Evolutionary conservation across 2,888 invertebrate genomes (phyloP), one percentile per base, ranked within the genome.

Genomic region (Calliopum simillimum): DNA sequence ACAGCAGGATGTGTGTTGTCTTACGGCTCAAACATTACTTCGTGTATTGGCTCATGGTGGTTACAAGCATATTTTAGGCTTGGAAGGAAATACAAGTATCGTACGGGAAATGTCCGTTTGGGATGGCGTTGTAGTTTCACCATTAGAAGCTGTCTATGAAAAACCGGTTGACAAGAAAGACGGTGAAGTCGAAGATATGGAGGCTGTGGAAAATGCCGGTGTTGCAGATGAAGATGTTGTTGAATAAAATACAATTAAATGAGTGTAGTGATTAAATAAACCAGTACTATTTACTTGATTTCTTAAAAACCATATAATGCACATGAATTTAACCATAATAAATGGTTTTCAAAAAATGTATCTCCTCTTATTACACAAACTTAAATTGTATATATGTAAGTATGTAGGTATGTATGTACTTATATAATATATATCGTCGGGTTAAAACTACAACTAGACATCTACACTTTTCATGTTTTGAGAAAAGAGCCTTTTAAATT

Each of bases 81-180:
- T 86, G 46, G 89, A 89, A 74, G 89, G 88, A 5, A 88, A 87
- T 76, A 86, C 88, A 0, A 87, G 87, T 51, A 88, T 89, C 74
- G 88, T 87, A 13, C 88, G 93, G 0, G 97, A 98, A 87, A 96
- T 98, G 92, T 96, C 96, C 0, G 96, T 98, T 19, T 98, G 97
- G 97, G 94, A 97, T 81, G 97, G 97, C 0, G 96, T 98, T 2
- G 96, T 98, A 0, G 97, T 99, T 0, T 95, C 96, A 0, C 97
- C 98, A 0, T 88, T 97, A n/a, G 96, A 97, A 73, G 93, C 94
- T 73, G 98, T 97, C 0, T 98, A 97, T 85, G 95, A 95, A 77
- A 93, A 93, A 80, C 90, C 90, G 23, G 88, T 88, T 44, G 94
- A 94, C 78, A 91, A 92, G 66, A 94, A 94, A 55, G 92, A 91